Conservation (phyloP, 2,797 vertebrate species). For the Melanotaenia parkinsoni region DNA sequence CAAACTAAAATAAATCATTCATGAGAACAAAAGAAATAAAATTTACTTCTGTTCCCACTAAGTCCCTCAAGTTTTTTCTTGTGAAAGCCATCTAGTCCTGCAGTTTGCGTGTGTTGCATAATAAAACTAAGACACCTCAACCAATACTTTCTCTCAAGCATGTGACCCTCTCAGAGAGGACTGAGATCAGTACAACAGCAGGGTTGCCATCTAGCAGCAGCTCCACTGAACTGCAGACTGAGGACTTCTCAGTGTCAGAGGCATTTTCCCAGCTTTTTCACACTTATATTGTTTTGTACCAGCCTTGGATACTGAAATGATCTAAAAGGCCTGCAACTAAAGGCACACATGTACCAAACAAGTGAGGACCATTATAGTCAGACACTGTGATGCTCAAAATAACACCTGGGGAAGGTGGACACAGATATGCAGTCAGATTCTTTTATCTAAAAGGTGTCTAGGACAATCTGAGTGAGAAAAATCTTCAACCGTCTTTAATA, state of each 20-base stretch:
- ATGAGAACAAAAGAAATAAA: background rate
- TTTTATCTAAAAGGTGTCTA: slow-evolving; percentile 20
- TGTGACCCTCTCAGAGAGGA: background rate
- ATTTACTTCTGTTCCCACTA: background rate
- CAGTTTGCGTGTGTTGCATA: background rate
- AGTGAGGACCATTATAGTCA: slow-evolving; percentile 8
- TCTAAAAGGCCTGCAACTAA: slow-evolving; percentile 1
- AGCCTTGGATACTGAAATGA: background rate
- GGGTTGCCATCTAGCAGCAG: slow-evolving; percentile 59
- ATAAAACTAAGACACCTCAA: slow-evolving; percentile 4
- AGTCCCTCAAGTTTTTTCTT: slow-evolving; percentile 6
- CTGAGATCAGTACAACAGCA: slow-evolving; percentile 1
- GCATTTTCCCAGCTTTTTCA: background rate
- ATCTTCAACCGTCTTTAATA: background rate
- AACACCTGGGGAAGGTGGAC: background rate
- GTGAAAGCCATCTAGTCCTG: slow-evolving; percentile 11
- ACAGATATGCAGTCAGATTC: background rate
- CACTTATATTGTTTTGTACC: background rate
- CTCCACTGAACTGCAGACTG: slow-evolving; percentile 28
- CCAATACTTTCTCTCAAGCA: slow-evolving; percentile 9
- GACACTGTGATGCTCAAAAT: background rate
- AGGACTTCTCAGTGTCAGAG: background rate
- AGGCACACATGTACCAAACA: background rate
- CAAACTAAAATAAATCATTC: background rate
- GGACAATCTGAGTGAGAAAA: too few species aligned